Base-by-base conservation (phyloP, 2,113 vertebrate species). In the Zapus hudsonius region DNA sequence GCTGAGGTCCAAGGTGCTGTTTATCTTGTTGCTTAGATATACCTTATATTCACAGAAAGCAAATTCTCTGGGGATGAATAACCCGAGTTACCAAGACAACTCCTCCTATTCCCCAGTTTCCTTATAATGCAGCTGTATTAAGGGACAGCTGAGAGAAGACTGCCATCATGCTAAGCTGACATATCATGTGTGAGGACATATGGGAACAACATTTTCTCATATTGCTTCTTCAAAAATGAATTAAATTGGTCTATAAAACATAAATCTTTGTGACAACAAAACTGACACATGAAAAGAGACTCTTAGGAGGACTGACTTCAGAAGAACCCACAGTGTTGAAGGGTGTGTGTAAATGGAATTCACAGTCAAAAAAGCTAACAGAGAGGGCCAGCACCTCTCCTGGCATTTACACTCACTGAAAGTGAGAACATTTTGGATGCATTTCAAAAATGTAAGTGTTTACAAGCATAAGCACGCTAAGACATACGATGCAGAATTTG, bases 291-390 rank as follows among this genome's bases (percentile, higher is more conserved):
- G 96, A 93, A 86, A 94, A 92, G 94, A 95, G 90, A 94, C 70
- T 95, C 93, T 83, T 83, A 86, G 47, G 87, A 96, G 89, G 89
- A 91, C 72, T 52, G 90, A 83, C 84, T 97, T 92, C 67, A 52
- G 87, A 94, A 78, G 93, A 91, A 76, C 90, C 93, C 76, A 93
- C 82, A 66, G 87, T 93, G 93, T 92, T 96, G 95, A 95, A 94
- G 95, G 92, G 70, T 96, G 96, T 92, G 92, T 97, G 95, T 69
- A 95, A 97, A 97, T 97, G 96, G 95, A 87, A 96, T 96, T 97
- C 96, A 96, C 93, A 97, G 95, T 95, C 95, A 96, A 91, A 94
- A 96, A 93, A 97, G 91, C 94, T 90, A 78, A 92, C 90, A 22
- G 94, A 93, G 96, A 95, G 90, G 92, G 93, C 92, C 95, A 3